Evolutionary conservation across 1,140 invertebrate genomes (phyloP), one percentile per base, ranked within the genome.

Genomic region (Drosophila ercepeae): DNA sequence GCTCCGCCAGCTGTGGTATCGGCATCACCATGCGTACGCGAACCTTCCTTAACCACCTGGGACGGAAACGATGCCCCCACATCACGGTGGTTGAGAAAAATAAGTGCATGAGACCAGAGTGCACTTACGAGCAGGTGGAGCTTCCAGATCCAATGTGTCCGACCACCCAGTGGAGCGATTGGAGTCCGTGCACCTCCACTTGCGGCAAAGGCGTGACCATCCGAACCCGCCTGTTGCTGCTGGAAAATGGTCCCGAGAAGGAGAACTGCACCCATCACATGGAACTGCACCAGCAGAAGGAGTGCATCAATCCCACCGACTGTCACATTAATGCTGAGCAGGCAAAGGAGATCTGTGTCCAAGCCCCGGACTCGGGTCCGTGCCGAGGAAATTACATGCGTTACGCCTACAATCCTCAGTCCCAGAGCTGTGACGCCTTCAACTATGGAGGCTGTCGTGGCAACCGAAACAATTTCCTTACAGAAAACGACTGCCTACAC

Each of bases 391-490:
- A 94, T 72, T 97, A 96, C 86, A 94, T 95, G 72, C 93, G 97
- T 41, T 99, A 96, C 95, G 95, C 95, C 51, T 99, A 96, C 92
- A 95, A 97, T 90, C 82, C 93, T 0, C 91, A 92, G 18, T 94
- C 95, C 78, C 92, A 94, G 46, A 95, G 94, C 90, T 99, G 97
- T 90, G 92, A 95, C 18, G 94, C 95, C 16, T 99, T 99, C 90
- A 92, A 92, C 16, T 99, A 97, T 92, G 95, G 97, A 14, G 97
- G 98, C 41, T 99, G 98, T 86, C 93, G 95, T 36, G 97, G 97
- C n/a, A 97, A 96, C 91, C 93, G 93, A 76, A 98, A 98, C 91
- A 98, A 97, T 92, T 98, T 98, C 92, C 92, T 95, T 51, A 95
- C 94, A 1, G 93, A 94, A 34, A 93, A 95, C 25, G 96, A 98